Base-by-base conservation (phyloP, 2,888 invertebrate genomes). In the Pherbina coryleti region DNA sequence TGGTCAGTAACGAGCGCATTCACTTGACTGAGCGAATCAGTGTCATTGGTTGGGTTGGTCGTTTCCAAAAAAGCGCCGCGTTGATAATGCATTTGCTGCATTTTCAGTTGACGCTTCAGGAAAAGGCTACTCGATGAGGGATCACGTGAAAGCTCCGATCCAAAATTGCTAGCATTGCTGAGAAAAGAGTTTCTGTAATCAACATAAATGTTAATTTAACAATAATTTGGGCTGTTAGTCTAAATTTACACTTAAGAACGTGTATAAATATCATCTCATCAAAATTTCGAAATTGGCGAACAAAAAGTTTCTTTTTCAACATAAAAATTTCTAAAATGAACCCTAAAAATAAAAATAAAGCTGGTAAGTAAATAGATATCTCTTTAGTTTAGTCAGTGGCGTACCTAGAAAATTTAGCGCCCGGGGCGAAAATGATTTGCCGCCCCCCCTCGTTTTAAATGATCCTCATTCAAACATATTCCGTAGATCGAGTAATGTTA, bases 111-210 rank as follows among this genome's bases (percentile, higher is more conserved):
- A 37, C 71, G 72, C 11, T 77, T 53, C 44, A 74, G 67, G 8
- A 77, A 71, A 14, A 81, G 78, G 74, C 80, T 82, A 70, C 78
- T 76, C 0, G 86, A 77, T 9, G 85, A 87, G 3, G 87, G 84
- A 82, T 89, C 90, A 19, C 87, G 79, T 0, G 90, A 88, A 9
- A 89, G 80, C 28, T 89, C 89, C 1, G 89, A 89, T 66, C 88
- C 88, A 79, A 89, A 89, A 73, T 87, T 89, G 75, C 89, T 89
- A 60, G 88, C 86, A 69, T 85, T 86, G 78, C 86, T 87, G 44
- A 83, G 79, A 71, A 83, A 81, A 28, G 85, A 84, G 75, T 84
- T 85, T 79, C 86, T 85, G 37, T 9, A 79, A 55, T 70, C 49
- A n/a, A 22, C 37, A 62, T 9, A 49, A 55, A 60, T 55, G 22